Percentiles rank a stretch among this genome's conserved stretches.
These are phyloP conservation scores for Prolemur simus DNA, from an alignment of 2,113 vertebrate genomes.

Conservation along the genomic window DNA sequence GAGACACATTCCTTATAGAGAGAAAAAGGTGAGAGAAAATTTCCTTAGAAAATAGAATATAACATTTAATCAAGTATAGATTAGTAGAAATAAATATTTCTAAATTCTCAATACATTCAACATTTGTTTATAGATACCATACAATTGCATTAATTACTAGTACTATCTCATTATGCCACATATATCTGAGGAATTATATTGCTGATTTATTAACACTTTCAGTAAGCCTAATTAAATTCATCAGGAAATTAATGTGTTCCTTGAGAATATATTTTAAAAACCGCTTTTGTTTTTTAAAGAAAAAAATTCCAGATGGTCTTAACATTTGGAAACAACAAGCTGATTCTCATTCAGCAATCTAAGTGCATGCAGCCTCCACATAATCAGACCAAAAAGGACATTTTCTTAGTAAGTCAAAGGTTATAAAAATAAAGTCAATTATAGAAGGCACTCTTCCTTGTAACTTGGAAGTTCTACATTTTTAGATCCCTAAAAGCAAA, in stretches of 20 bases:
- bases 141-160: not conserved
- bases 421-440: slow-evolving; percentile 25
- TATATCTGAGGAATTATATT: slow-evolving; percentile 8
- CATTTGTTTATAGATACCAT: not conserved
- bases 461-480: not conserved
- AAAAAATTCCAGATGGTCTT: slow-evolving; percentile 48
- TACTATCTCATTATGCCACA: not conserved
- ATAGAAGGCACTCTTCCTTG: not conserved
- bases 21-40: not conserved
- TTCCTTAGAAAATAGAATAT: not conserved
- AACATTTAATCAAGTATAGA: not conserved
- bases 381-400: not conserved
- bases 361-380: not conserved
- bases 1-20: not conserved
- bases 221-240: slow-evolving; percentile 28
- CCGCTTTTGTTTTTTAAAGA: not conserved
- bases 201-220: not conserved
- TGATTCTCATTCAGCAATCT: not conserved
- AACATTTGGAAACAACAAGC: slow-evolving; percentile 49
- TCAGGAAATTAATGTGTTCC: not conserved
- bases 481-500: not conserved
- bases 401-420: slow-evolving; percentile 16
- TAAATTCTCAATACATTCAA: slow-evolving; percentile 49
- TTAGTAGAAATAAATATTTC: slow-evolving; percentile 11
- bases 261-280: slow-evolving; percentile 40